phyloP scores from a whole-genome alignment of 2,888 invertebrate species.

The Lasioglossum leucozonium region DNA sequence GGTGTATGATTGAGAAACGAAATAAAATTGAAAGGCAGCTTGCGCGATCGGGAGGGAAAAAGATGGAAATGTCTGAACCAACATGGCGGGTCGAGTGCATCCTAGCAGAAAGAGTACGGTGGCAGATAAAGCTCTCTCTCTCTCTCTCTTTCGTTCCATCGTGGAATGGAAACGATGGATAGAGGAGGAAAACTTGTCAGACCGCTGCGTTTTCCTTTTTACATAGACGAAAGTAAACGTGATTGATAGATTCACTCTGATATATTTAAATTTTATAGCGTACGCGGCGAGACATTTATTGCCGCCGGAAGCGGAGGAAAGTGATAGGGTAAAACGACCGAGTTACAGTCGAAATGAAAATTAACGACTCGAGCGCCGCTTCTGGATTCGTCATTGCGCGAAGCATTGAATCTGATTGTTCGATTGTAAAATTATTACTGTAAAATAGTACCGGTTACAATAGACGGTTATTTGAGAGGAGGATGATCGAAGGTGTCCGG shows the following conservation, averaged over 20 bases:
- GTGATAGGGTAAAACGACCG: background rate
- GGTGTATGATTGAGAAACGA: constrained; percentile 63
- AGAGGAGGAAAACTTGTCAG: constrained; percentile 22
- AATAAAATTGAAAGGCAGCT: constrained; percentile 68
- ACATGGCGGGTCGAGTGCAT: constrained; percentile 63
- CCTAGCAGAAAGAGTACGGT: constrained; percentile 56
- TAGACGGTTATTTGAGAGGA: background rate
- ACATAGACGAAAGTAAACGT: background rate
- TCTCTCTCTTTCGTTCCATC: background rate
- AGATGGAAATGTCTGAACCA: constrained; percentile 67
- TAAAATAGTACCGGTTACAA: background rate
- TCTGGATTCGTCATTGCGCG: background rate
- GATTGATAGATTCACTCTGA: background rate
- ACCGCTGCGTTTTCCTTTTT: constrained; percentile 19
- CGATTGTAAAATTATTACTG: background rate
- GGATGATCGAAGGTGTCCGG: background rate
- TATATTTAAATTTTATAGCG: constrained; percentile 3
- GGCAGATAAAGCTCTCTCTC: constrained; percentile 29
- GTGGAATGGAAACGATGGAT: constrained; percentile 32
- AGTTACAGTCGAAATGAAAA: background rate
- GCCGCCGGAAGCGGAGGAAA: background rate
- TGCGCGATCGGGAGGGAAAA: constrained; percentile 45
- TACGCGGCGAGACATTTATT: background rate
- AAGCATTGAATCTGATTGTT: background rate
- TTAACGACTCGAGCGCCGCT: background rate